phyloP scores from a whole-genome alignment of 2,113 vertebrate genomes.

The Oostethus manadensis region DNA sequence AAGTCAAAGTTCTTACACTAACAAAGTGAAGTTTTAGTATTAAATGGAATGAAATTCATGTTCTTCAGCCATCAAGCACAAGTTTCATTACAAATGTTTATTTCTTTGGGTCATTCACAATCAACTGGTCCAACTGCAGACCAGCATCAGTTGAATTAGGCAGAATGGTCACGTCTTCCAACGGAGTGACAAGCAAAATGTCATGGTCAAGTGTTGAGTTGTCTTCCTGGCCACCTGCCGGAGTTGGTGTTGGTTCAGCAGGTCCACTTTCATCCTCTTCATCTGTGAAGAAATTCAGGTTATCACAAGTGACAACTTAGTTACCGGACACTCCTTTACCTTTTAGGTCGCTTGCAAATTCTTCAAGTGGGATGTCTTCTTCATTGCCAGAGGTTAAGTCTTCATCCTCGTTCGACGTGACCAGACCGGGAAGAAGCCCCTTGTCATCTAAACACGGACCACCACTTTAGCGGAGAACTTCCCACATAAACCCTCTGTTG shows the following conservation, averaged over 20 bases:
- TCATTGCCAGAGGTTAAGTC: neutral
- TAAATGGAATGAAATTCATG: too few relatives aligned
- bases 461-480: neutral
- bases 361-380: neutral
- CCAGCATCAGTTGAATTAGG: slow-evolving; percentile 24
- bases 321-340: slow-evolving; percentile 12
- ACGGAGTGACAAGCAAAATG: neutral
- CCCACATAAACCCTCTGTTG: too few relatives aligned
- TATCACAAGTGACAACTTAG: too few relatives aligned
- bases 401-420: slow-evolving; percentile 1
- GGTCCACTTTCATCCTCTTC: neutral
- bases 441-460: slow-evolving; percentile 7
- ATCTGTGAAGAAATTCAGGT: neutral
- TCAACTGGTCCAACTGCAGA: neutral
- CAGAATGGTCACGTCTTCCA: rapidly evolving
- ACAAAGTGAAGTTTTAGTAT: too few relatives aligned
- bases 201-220: neutral
- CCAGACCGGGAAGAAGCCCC: slow-evolving; percentile 5
- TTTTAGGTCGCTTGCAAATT: neutral
- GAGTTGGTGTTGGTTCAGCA: rapidly evolving
- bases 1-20: neutral
- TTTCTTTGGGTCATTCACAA: slow-evolving; percentile 15
- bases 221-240: neutral
- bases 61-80: neutral
- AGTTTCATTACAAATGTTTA: slow-evolving; percentile 19